A percentile compares a stretch with the other conserved stretches of the same genome.
Evolutionary conservation across 2,888 invertebrate species (phyloP).

Genomic region (Noctua janthina): DNA sequence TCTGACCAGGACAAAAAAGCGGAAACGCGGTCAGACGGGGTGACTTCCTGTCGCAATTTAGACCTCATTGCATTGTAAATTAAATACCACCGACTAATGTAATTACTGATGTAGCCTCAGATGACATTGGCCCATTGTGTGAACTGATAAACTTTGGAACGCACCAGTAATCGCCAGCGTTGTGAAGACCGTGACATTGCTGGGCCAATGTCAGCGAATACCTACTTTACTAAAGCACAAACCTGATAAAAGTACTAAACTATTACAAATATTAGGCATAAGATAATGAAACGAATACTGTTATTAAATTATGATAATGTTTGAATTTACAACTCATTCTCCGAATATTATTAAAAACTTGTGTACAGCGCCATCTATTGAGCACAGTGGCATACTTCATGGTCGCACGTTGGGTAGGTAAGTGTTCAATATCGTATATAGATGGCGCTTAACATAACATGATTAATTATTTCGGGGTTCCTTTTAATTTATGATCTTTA

Average conservation of each 20-base stretch:
- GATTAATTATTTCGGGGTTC: neutral
- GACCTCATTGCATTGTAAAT: slow-evolving; percentile 37
- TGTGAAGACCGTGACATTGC: slow-evolving; percentile 26
- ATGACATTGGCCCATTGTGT: slow-evolving; percentile 49
- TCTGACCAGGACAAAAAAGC: slow-evolving; percentile 37
- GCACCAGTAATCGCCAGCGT: slow-evolving; percentile 36
- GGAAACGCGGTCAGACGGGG: slow-evolving; percentile 46
- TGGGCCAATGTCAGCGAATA: slow-evolving; percentile 21
- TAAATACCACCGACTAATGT: slow-evolving; percentile 42
- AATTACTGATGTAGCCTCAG: slow-evolving; percentile 39
- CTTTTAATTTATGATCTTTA: neutral
- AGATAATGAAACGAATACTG: neutral
- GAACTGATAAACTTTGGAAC: slow-evolving; percentile 35
- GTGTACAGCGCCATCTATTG: slow-evolving; percentile 55
- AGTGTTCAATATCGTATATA: neutral
- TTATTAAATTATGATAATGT: too few relatives aligned
- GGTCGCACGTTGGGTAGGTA: accelerated
- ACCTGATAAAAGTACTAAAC: neutral
- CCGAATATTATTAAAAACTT: neutral
- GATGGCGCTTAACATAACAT: slow-evolving; percentile 17
- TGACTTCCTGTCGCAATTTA: slow-evolving; percentile 42
- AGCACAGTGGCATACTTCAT: accelerated
- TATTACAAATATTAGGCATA: accelerated
- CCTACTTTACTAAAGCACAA: neutral
- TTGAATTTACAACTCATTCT: too few relatives aligned